Conservation (phyloP, 2,113 vertebrate species). For the Ammodytes marinus region DNA sequence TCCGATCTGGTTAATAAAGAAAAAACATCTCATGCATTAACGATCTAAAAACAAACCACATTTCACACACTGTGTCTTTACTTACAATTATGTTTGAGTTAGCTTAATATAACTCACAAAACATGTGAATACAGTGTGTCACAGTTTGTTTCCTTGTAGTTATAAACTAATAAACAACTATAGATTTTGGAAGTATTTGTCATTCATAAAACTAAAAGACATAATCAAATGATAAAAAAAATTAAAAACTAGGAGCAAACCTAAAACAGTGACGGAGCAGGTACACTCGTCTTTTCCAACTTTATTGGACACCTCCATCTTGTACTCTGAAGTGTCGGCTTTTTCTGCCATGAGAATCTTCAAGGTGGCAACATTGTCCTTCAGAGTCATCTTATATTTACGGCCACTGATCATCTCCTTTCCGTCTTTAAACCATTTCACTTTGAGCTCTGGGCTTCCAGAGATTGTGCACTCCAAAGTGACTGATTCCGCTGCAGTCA, state of each 20-base stretch:
- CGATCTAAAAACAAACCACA: constrained; percentile 4
- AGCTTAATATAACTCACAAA: not conserved
- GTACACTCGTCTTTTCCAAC: constrained; percentile 94
- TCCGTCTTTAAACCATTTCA: constrained; percentile 96
- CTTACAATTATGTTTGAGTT: not conserved
- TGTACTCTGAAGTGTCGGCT: constrained; percentile 93
- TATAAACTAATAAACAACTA: constrained; percentile 1
- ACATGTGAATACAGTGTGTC: not conserved
- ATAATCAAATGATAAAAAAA: constrained; percentile 13
- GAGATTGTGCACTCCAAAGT: constrained; percentile 92
- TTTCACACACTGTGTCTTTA: not conserved
- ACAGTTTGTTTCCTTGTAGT: not conserved
- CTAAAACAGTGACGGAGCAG: constrained; percentile 93
- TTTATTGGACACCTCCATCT: constrained; percentile 94
- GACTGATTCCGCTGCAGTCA: constrained; percentile 95
- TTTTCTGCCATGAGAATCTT: constrained; percentile 94
- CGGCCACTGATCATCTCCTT: constrained; percentile 92
- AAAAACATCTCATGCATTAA: constrained; percentile 64
- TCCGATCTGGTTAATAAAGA: constrained; percentile 91
- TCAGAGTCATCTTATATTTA: constrained; percentile 95
- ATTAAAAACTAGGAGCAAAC: constrained; percentile 82
- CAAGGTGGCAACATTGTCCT: constrained; percentile 92
- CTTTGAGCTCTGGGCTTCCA: constrained; percentile 96
- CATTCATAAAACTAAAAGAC: not conserved
- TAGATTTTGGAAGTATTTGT: not conserved